phyloP scores from a whole-genome alignment of 2,113 vertebrate genomes.

The Maccullochella peelii region DNA sequence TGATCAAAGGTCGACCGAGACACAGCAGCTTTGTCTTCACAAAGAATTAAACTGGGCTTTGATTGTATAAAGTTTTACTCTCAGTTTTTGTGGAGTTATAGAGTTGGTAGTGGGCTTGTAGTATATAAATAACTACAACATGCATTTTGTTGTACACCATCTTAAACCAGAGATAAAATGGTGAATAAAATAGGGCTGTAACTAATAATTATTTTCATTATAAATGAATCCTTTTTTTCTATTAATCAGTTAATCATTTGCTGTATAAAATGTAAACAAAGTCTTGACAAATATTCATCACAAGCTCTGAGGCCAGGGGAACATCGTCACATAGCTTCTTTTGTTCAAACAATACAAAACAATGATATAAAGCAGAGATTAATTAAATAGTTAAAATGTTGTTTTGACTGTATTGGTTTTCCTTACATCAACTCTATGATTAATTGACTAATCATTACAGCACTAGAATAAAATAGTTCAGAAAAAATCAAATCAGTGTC shows the following conservation, averaged over 20 bases:
- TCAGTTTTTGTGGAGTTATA: background rate
- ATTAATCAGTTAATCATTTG: background rate
- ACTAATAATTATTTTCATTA: background rate
- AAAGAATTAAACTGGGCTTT: background rate
- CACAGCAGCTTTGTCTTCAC: background rate
- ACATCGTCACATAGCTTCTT: too few relatives aligned
- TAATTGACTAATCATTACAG: background rate
- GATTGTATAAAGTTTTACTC: background rate
- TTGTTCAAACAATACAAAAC: background rate
- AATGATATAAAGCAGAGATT: background rate
- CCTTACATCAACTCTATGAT: background rate
- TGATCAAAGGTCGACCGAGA: background rate
- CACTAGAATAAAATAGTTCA: background rate
- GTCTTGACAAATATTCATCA: background rate
- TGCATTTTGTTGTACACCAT: background rate
- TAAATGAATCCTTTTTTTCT: background rate
- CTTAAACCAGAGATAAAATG: background rate
- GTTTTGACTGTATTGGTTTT: background rate
- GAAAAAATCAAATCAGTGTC: background rate
- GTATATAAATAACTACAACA: background rate
- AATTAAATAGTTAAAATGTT: background rate
- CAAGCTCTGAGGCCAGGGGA: background rate
- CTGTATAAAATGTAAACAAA: background rate
- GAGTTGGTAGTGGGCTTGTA: background rate
- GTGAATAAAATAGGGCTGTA: background rate